These are phyloP conservation scores for Onychomys torridus DNA, from an alignment of 2,797 vertebrate species.

Conservation along the genomic window DNA sequence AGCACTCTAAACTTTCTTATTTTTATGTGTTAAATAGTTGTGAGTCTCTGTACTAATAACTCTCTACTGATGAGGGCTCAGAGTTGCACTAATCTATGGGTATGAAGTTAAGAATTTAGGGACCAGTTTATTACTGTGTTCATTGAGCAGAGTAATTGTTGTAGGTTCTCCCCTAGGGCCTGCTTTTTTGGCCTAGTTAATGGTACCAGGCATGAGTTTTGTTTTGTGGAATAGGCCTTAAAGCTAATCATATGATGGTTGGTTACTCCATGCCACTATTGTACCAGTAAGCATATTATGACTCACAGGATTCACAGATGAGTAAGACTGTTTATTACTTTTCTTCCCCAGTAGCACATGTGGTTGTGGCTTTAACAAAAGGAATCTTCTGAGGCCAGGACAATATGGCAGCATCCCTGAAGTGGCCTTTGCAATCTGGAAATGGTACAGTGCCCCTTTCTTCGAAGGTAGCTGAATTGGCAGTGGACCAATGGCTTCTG, in stretches of 20 bases:
- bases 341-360: background rate
- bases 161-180: background rate
- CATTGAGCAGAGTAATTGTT: background rate
- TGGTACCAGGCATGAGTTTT: background rate
- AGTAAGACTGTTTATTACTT: background rate
- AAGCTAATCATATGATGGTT: background rate
- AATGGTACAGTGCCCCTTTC: no score
- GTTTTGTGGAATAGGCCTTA: background rate
- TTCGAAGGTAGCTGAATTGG: no score
- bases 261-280: background rate
- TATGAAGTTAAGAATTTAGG: background rate
- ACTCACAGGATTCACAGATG: background rate
- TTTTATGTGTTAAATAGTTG: background rate
- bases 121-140: background rate
- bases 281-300: background rate
- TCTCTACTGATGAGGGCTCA: background rate
- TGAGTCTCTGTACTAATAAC: background rate
- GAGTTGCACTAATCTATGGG: background rate
- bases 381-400: no score
- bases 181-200: background rate
- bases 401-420: no score
- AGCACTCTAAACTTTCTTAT: background rate
- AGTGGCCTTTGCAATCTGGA: no score
- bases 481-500: no score
- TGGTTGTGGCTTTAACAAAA: no score